Conservation (phyloP, 2,113 vertebrate species). For the Leptobrachium leishanense region DNA sequence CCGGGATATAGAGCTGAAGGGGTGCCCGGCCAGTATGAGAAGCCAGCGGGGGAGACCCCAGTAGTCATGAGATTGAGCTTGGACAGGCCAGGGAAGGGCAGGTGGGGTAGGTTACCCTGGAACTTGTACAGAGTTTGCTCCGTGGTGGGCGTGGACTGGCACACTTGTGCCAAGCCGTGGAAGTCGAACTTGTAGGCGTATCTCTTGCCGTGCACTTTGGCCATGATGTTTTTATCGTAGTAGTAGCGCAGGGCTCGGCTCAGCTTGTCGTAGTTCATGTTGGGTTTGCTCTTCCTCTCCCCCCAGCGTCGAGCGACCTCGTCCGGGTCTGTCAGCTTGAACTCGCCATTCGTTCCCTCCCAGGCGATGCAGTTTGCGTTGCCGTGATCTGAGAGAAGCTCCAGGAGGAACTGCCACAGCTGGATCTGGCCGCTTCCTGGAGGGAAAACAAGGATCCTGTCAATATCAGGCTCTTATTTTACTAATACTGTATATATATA, state of each 20-base stretch:
- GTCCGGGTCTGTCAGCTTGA: conserved; percentile 94
- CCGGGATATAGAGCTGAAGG: conserved; percentile 82
- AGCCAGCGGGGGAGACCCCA: conserved; percentile 82
- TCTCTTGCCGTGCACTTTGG: conserved; percentile 95
- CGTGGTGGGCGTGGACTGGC: conserved; percentile 83
- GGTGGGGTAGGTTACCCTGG: conserved; percentile 85
- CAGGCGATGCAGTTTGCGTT: conserved; percentile 93
- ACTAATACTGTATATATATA: not conserved
- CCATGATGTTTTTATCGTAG: conserved; percentile 99
- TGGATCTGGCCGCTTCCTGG: conserved; percentile 97
- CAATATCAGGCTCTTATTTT: too few species aligned
- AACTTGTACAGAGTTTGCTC: conserved; percentile 95
- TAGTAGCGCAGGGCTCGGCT: conserved; percentile 97
- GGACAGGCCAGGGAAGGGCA: conserved; percentile 91
- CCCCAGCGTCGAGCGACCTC: conserved; percentile 97
- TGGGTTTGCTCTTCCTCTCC: conserved; percentile 95
- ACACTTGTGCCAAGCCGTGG: conserved; percentile 93
- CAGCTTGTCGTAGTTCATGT: conserved; percentile 99
- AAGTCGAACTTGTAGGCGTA: conserved; percentile 98
- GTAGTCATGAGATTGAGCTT: conserved; percentile 94
- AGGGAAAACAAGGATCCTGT: conserved; percentile 25
- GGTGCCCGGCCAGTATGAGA: conserved; percentile 94
- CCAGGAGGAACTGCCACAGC: conserved; percentile 96
- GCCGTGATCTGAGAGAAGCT: conserved; percentile 88
- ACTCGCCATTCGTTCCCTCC: conserved; percentile 95